Percentiles rank a stretch among this genome's conserved stretches.
Conservation (phyloP, 2,888 invertebrate genomes). For the Scaptodrosophila latifasciaeformis region DNA sequence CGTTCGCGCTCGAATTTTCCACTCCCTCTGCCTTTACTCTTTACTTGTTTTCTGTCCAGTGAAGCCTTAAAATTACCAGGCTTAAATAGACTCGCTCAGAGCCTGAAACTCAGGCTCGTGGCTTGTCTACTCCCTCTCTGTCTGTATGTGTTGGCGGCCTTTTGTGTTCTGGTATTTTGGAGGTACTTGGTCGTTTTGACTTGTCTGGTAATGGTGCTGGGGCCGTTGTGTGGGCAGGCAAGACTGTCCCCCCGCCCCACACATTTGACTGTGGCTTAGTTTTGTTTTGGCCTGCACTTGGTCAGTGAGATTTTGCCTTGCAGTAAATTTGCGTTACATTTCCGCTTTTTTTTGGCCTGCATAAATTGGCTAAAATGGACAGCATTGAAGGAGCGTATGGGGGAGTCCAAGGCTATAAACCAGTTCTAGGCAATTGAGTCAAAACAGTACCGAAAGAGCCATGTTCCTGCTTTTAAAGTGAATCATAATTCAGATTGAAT, state of each 20-base stretch:
- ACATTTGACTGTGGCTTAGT: slow-evolving; percentile 5
- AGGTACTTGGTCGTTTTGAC: slow-evolving; percentile 28
- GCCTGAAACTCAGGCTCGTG: slow-evolving; percentile 35
- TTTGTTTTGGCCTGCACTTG: not conserved
- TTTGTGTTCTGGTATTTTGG: slow-evolving; percentile 17
- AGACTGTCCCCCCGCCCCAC: slow-evolving; percentile 31
- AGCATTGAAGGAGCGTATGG: slow-evolving; percentile 5
- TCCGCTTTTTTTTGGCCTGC: slow-evolving; percentile 30
- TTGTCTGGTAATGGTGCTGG: too few species aligned
- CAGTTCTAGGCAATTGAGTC: too few species aligned
- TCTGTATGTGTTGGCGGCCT: too few species aligned
- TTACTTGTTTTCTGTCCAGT: too few species aligned
- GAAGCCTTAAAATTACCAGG: too few species aligned
- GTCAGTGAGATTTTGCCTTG: too few species aligned
- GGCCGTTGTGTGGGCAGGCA: slow-evolving; percentile 17
- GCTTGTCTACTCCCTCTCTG: slow-evolving; percentile 28
- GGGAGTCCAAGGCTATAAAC: too few species aligned
- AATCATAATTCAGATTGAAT: too few species aligned
- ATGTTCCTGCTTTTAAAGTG: too few species aligned
- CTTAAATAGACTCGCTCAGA: slow-evolving; percentile 21
- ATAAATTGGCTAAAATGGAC: slow-evolving; percentile 58
- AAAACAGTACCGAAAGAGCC: too few species aligned
- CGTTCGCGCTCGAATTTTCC: too few species aligned
- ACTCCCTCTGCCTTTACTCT: not conserved
- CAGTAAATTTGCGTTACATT: slow-evolving; percentile 35